These are phyloP conservation scores for Crambe crambe DNA, from an alignment of 37 sponge, comb jelly and placozoan genomes.

Conservation along the genomic window DNA sequence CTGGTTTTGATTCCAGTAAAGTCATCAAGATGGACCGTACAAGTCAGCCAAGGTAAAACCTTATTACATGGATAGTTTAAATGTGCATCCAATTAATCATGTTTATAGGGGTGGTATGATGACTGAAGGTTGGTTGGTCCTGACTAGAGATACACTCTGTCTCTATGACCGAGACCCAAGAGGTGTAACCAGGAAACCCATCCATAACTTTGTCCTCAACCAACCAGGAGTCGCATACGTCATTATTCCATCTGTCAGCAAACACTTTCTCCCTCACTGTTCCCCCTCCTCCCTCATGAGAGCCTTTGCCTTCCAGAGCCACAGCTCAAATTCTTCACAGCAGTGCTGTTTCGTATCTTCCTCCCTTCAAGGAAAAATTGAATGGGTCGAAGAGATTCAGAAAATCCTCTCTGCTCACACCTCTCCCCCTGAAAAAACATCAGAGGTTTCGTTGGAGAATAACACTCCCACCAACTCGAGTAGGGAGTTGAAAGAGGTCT, in stretches of 20 bases:
- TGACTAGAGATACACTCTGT: conserved; percentile 19
- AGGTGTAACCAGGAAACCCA: conserved; percentile 8
- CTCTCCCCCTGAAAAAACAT: background rate
- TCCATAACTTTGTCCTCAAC: conserved; percentile 4
- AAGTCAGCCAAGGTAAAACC: background rate
- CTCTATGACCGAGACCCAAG: conserved; percentile 40
- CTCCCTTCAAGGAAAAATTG: conserved; percentile 11
- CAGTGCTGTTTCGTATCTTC: conserved; percentile 2
- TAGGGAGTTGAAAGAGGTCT: conserved; percentile 27
- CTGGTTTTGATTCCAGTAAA: background rate
- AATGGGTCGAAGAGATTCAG: conserved; percentile 42
- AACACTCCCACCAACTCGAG: background rate
- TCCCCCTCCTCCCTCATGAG: background rate
- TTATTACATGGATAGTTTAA: background rate
- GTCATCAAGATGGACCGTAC: conserved; percentile 21
- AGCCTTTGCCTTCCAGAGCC: conserved; percentile 26
- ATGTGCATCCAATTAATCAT: background rate
- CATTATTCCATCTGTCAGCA: conserved; percentile 1
- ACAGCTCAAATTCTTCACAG: background rate
- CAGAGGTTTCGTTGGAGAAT: background rate
- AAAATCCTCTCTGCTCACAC: background rate
- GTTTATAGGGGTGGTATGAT: conserved; percentile 12
- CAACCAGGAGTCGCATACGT: conserved; percentile 1
- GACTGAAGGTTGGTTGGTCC: conserved; percentile 44
- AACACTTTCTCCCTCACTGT: background rate